phyloP scores from a whole-genome alignment of 2,888 invertebrate genomes.

The Scotopteryx bipunctaria region DNA sequence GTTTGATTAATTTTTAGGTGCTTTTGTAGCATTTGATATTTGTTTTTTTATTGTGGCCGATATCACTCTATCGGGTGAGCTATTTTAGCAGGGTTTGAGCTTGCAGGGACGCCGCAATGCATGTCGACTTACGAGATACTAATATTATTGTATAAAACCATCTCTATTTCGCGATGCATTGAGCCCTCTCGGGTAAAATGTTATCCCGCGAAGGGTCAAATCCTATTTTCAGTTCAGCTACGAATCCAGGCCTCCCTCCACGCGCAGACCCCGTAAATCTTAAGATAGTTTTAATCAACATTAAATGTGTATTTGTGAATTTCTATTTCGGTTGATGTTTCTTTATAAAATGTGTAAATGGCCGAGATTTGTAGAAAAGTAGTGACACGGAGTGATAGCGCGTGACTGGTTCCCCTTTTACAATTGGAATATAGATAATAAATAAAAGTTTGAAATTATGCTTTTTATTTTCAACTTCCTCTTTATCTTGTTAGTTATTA shows the following conservation, averaged over 20 bases:
- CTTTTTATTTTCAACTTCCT: constrained; percentile 57
- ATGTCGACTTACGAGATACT: constrained; percentile 46
- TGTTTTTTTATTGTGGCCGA: constrained; percentile 68
- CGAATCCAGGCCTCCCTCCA: constrained; percentile 48
- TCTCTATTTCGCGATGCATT: constrained; percentile 31
- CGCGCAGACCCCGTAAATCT: constrained; percentile 57
- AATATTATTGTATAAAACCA: constrained; percentile 22
- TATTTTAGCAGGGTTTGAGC: constrained; percentile 55
- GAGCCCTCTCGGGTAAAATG: constrained; percentile 26
- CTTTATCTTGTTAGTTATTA: constrained; percentile 45
- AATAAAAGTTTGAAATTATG: constrained; percentile 75
- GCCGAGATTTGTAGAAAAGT: constrained; percentile 76
- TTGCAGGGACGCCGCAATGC: constrained; percentile 51
- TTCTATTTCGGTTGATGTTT: constrained; percentile 80
- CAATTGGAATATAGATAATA: constrained; percentile 82
- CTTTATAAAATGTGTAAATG: constrained; percentile 80
- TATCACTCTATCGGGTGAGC: constrained; percentile 66
- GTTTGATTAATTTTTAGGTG: constrained; percentile 56
- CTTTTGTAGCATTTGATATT: constrained; percentile 63
- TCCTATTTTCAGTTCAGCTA: constrained; percentile 39
- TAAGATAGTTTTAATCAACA: constrained; percentile 79
- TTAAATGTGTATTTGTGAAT: constrained; percentile 83
- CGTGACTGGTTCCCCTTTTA: constrained; percentile 81
- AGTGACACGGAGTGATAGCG: constrained; percentile 78
- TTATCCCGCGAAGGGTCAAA: constrained; percentile 37